These are phyloP conservation scores for Drosophila leontia DNA, from an alignment of 1,140 invertebrate genomes.

Conservation along the genomic window DNA sequence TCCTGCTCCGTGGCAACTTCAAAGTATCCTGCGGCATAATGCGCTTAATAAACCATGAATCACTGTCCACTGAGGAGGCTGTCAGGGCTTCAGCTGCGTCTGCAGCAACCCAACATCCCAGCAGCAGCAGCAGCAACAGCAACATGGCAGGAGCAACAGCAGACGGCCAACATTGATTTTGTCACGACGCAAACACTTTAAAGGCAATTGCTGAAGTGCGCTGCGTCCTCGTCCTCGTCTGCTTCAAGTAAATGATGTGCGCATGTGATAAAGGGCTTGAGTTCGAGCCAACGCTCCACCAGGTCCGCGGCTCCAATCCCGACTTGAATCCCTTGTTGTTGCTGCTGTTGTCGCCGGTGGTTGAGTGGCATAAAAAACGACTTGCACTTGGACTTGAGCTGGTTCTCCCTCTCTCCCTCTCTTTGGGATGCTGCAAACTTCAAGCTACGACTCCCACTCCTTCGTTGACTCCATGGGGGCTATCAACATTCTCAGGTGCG, in stretches of 20 bases:
- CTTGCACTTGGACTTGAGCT: constrained; percentile 74
- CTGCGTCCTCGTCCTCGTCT: constrained; percentile 46
- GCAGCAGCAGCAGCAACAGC: constrained; percentile 11
- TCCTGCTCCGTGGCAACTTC: constrained; percentile 54
- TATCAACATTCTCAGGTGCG: constrained; percentile 83
- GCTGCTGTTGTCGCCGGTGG: constrained; percentile 49
- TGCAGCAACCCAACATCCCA: constrained; percentile 8
- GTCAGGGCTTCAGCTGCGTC: constrained; percentile 59
- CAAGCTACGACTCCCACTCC: constrained; percentile 30
- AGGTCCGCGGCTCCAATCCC: constrained; percentile 5
- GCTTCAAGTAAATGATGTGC: constrained; percentile 76
- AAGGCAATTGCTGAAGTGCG: constrained; percentile 82
- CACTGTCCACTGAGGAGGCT: constrained; percentile 78
- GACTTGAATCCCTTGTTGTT: constrained; percentile 43
- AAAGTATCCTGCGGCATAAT: constrained; percentile 84
- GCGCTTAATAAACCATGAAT: constrained; percentile 85
- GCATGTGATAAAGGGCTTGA: constrained; percentile 78
- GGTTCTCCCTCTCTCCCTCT: constrained; percentile 11
- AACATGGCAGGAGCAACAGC: constrained; percentile 50
- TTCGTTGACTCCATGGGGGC: constrained; percentile 67
- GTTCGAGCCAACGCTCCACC: constrained; percentile 36
- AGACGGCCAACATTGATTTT: constrained; percentile 83
- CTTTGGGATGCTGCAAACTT: not conserved
- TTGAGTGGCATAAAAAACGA: constrained; percentile 82
- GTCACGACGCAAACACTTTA: constrained; percentile 84